Evolutionary conservation across 92 coral and sea anemone species (phyloP).

Genomic region (Meandrina meandrites): DNA sequence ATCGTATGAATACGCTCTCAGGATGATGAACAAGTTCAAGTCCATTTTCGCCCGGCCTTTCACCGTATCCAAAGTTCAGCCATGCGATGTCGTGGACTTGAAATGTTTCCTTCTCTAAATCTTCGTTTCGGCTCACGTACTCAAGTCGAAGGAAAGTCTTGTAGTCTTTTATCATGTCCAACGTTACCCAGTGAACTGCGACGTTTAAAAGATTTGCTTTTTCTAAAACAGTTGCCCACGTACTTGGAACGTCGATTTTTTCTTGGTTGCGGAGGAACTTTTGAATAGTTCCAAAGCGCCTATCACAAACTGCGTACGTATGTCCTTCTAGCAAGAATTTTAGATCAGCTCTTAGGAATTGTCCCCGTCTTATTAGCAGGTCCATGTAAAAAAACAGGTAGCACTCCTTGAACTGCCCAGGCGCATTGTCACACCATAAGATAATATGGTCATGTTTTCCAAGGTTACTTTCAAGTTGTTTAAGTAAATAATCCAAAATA

Average conservation of each 20-base stretch:
- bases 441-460: constrained; percentile 22
- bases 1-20: neutral
- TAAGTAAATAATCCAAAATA: constrained; percentile 8
- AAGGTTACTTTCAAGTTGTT: neutral
- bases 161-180: no score
- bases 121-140: neutral
- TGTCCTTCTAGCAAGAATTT: constrained; percentile 50
- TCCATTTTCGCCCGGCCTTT: neutral
- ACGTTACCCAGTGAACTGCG: neutral
- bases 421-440: constrained; percentile 30
- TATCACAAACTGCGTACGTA: constrained; percentile 42
- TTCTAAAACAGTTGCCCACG: neutral
- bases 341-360: constrained; percentile 22
- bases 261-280: neutral
- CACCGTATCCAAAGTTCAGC: neutral
- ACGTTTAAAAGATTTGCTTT: neutral
- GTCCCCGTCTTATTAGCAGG: neutral
- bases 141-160: neutral
- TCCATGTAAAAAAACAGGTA: constrained; percentile 19
- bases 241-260: neutral
- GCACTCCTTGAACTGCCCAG: constrained; percentile 15
- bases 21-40: constrained; percentile 6
- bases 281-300: constrained; percentile 38
- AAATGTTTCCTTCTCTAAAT: neutral
- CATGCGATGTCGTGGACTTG: neutral